Conservation (phyloP, 2,797 vertebrate genomes). For the Astyanax mexicanus region DNA sequence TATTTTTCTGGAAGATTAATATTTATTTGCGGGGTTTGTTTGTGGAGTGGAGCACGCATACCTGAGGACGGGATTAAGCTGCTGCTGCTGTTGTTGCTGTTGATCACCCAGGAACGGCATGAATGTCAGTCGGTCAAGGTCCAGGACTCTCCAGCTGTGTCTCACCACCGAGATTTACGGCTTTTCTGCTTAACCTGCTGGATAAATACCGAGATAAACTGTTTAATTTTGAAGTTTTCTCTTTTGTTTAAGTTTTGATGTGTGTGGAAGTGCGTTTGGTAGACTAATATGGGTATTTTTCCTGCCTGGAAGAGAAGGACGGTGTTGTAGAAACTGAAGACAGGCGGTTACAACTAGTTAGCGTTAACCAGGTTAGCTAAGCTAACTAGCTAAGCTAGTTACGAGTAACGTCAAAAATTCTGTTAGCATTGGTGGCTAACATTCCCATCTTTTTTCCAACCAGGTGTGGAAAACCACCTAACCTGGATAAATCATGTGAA, state of each 20-base stretch:
- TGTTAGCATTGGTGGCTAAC: no score
- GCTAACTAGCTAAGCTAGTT: no score
- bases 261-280: background rate
- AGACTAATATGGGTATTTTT: slow-evolving; percentile 52
- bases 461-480: no score
- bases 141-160: slow-evolving; percentile 63
- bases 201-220: background rate
- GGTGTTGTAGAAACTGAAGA: slow-evolving; percentile 2
- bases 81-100: no score
- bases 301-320: slow-evolving; percentile 48
- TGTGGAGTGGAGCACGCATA: background rate
- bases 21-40: no score
- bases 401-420: no score
- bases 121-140: slow-evolving; percentile 79
- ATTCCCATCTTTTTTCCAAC: background rate
- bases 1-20: no score
- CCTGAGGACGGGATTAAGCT: no score
- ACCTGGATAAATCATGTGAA: slow-evolving; percentile 39
- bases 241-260: background rate
- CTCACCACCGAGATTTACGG: slow-evolving; percentile 58
- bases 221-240: background rate
- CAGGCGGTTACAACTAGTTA: no score
- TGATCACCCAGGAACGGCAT: slow-evolving; percentile 65
- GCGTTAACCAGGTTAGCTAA: no score
- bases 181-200: slow-evolving; percentile 4